Evolutionary conservation across 92 coral and sea anemone species (phyloP).

Genomic region (Epizoanthus scotinus): DNA sequence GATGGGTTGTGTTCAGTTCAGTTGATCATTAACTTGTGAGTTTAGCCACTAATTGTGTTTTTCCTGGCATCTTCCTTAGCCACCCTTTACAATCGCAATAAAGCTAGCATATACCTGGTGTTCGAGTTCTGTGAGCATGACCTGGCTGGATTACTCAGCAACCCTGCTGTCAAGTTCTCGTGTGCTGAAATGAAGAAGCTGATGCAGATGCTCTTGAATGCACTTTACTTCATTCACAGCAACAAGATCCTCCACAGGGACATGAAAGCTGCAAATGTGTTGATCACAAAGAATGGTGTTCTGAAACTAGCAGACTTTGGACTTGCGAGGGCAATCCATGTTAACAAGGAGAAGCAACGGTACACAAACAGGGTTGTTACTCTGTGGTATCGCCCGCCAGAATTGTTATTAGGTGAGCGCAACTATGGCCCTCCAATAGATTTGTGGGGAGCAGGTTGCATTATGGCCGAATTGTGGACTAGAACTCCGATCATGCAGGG

Average conservation of each 20-base stretch:
- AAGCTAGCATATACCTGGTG: slow-evolving; percentile 97
- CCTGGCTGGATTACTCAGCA: slow-evolving; percentile 96
- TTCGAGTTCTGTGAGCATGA: slow-evolving; percentile 99
- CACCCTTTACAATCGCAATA: slow-evolving; percentile 94
- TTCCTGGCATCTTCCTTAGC: slow-evolving; percentile 53
- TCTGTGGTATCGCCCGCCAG: slow-evolving; percentile 98
- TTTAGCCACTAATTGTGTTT: not conserved
- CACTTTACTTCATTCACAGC: slow-evolving; percentile 97
- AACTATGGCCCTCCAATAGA: slow-evolving; percentile 99
- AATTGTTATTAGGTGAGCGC: slow-evolving; percentile 90
- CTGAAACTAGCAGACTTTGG: slow-evolving; percentile 98
- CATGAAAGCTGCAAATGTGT: slow-evolving; percentile 98
- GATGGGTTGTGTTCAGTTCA: too few relatives aligned
- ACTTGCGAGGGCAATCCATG: slow-evolving; percentile 92
- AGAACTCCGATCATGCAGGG: slow-evolving; percentile 99
- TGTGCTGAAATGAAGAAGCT: slow-evolving; percentile 92
- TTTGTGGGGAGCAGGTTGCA: slow-evolving; percentile 99
- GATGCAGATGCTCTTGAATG: slow-evolving; percentile 95
- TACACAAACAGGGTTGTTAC: slow-evolving; percentile 98
- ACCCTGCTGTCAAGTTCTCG: slow-evolving; percentile 87
- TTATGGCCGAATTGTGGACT: slow-evolving; percentile 99
- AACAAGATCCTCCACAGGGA: slow-evolving; percentile 98
- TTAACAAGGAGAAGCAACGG: slow-evolving; percentile 90
- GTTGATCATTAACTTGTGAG: too few relatives aligned
- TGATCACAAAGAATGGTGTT: slow-evolving; percentile 96